Evolutionary conservation across 2,797 vertebrate genomes (phyloP), one percentile per base, ranked within the genome.

Genomic region (Argyrosomus regius): DNA sequence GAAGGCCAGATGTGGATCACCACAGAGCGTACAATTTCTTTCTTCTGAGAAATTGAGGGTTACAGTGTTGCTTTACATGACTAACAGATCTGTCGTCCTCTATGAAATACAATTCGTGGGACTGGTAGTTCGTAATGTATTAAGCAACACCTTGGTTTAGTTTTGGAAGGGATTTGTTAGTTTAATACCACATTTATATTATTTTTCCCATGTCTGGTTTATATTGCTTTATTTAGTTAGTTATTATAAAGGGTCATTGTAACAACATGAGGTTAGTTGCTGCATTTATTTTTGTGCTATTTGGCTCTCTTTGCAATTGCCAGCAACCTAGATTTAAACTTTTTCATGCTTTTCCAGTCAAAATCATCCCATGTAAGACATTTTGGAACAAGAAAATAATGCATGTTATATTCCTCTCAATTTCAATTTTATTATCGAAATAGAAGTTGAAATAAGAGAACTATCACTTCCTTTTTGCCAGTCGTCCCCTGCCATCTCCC

Each of bases 1-100:
- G 85, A 91, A 87, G 84, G 80, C 89, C 94, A 95, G 92, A 94
- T 94, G 94, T 92, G 89, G 75, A 75, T 79, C n/a, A 24, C 64
- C 57, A 66, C 68, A 77, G 82, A 14, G 6, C 35, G 31, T 82
- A 86, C 70, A 65, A 69, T 83, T 81, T 78, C 72, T 80, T 76
- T 87, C 70, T 72, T 76, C 54, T 18, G 67, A 85, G 72, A 87
- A 78, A 82, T 41, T 71, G 80, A 62, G 49, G 85, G 73, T 80
- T 82, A 82, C 74, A 87, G 59, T 78, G 75, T 66, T 78, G 56
- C 60, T 82, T 81, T 77, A 72, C 57, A 81, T 76, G 62, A 77
- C 56, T n/a, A 64, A 45, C 52, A 22, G 43, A 78, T 80, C 65
- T 67, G 69, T 28, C 75, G 63, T 46, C 72, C 17, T n/a, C 28